Conservation (phyloP, 2,888 invertebrate species). For the Lymantria dispar region DNA sequence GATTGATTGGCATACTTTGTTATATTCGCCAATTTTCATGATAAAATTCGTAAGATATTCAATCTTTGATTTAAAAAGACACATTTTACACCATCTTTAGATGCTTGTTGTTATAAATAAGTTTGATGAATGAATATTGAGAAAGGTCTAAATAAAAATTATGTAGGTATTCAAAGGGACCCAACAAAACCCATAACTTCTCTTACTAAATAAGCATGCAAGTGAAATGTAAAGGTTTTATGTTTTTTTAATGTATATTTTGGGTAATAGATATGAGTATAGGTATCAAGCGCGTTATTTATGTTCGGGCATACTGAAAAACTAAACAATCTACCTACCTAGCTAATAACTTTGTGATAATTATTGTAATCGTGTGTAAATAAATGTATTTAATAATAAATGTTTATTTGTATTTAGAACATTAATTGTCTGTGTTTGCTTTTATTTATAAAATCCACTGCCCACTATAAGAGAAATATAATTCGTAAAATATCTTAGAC, state of each 20-base stretch:
- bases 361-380: conserved; percentile 65
- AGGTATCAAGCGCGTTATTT: conserved; percentile 2
- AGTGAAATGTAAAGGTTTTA: neutral
- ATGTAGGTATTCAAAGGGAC: too few relatives aligned
- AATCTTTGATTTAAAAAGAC: neutral
- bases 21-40: neutral
- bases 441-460: too few relatives aligned
- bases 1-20: neutral
- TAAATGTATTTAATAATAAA: conserved; percentile 63
- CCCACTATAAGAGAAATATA: too few relatives aligned
- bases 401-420: conserved; percentile 70
- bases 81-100: too few relatives aligned
- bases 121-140: neutral
- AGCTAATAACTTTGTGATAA: conserved; percentile 67
- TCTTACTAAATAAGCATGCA: too few relatives aligned
- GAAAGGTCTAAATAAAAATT: neutral
- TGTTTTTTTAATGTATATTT: neutral
- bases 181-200: too few relatives aligned
- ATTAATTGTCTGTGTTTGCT: conserved; percentile 15
- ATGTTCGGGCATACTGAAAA: conserved; percentile 17
- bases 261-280: neutral
- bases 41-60: too few relatives aligned
- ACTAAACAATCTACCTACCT: conserved; percentile 32
- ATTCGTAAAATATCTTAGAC: too few relatives aligned
- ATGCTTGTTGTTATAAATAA: too few relatives aligned